phyloP scores from a whole-genome alignment of 2,797 vertebrate species.

The Enteromius trimaculatus region DNA sequence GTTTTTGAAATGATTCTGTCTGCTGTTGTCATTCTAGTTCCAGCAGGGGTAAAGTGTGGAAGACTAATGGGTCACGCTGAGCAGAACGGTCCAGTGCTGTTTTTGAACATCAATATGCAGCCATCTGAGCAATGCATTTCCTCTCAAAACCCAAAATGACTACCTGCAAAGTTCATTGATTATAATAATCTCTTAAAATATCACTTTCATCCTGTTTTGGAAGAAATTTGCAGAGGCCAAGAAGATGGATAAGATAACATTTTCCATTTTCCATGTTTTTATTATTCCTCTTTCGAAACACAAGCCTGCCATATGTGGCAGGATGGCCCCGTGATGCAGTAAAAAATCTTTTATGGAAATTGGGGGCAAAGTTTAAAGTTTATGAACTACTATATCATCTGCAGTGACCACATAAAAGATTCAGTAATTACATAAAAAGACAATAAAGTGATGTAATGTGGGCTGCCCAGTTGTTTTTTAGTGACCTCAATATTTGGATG shows the following conservation, averaged over 20 bases:
- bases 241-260: slow-evolving; percentile 47
- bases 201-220: slow-evolving; percentile 41
- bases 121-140: slow-evolving; percentile 15
- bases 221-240: slow-evolving; percentile 40
- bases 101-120: slow-evolving; percentile 27
- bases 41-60: slow-evolving; percentile 4
- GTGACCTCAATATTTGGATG: slow-evolving; percentile 36
- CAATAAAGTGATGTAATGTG: slow-evolving; percentile 38
- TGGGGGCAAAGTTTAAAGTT: slow-evolving; percentile 37
- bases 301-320: slow-evolving; percentile 31
- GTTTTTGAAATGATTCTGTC: slow-evolving; percentile 27
- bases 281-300: slow-evolving; percentile 48
- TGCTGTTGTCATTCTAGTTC: slow-evolving; percentile 29
- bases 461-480: slow-evolving; percentile 19
- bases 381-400: slow-evolving; percentile 34
- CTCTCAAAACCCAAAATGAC: slow-evolving; percentile 34
- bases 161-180: slow-evolving; percentile 43
- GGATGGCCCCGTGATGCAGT: slow-evolving; percentile 33
- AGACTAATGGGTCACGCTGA: slow-evolving; percentile 18
- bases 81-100: slow-evolving; percentile 3
- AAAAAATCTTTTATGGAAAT: slow-evolving; percentile 53
- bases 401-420: slow-evolving; percentile 32
- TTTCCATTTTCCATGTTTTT: slow-evolving; percentile 55
- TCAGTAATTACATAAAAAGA: slow-evolving; percentile 35
- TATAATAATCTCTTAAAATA: slow-evolving; percentile 31